These are phyloP conservation scores for Tachysurus vachellii DNA, from an alignment of 2,113 vertebrate genomes.

Conservation along the genomic window DNA sequence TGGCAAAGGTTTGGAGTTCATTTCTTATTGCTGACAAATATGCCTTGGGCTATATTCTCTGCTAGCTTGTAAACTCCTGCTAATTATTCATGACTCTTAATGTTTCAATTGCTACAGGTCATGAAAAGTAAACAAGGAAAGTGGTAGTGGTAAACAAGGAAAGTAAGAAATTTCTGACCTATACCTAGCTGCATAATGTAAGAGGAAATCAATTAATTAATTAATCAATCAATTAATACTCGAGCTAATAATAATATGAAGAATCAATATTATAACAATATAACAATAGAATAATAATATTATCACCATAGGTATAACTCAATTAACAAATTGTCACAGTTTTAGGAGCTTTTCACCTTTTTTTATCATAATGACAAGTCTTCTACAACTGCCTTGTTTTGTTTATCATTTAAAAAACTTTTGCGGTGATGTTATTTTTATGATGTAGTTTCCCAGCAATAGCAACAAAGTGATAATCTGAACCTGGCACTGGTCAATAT, in stretches of 20 bases:
- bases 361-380: neutral
- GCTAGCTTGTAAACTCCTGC: neutral
- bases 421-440: neutral
- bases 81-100: constrained; percentile 10
- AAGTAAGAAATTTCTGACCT: neutral
- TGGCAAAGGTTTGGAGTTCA: neutral
- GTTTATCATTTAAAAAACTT: neutral
- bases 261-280: no score
- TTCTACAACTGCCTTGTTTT: neutral
- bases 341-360: neutral
- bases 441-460: neutral
- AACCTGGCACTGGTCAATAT: neutral
- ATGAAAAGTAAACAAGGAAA: constrained; percentile 6
- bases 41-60: constrained; percentile 3
- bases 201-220: neutral
- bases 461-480: neutral
- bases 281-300: neutral
- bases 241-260: neutral
- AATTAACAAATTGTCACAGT: neutral
- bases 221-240: neutral
- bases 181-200: neutral
- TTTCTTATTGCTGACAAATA: constrained; percentile 20
- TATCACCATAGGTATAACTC: neutral
- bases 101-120: constrained; percentile 7
- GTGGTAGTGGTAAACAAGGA: neutral